A percentile compares a stretch with the other conserved stretches of the same genome.
phyloP scores from a whole-genome alignment of 1,140 invertebrate genomes.

The Apis dorsata region DNA sequence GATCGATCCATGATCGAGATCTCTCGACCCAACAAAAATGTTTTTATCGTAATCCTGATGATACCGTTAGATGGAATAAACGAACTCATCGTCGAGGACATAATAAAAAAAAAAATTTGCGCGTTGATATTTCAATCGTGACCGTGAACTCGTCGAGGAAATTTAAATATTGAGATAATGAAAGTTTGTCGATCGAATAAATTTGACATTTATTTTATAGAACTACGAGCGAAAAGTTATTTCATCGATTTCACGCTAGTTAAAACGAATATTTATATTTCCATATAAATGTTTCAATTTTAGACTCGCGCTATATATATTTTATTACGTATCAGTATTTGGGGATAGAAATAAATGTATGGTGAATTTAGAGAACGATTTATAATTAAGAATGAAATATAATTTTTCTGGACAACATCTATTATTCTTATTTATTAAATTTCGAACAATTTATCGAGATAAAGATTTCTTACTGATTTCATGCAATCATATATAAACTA shows the following conservation, averaged over 20 bases:
- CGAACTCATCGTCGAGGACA: not conserved
- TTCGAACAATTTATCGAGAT: too few species aligned
- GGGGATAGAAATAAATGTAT: too few species aligned
- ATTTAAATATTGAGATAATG: not conserved
- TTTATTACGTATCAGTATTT: too few species aligned
- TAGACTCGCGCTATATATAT: too few species aligned
- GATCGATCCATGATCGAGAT: slow-evolving; percentile 22
- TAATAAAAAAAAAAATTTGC: not conserved
- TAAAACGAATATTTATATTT: not conserved
- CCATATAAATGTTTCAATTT: not conserved
- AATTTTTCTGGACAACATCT: too few species aligned
- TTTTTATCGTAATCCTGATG: not conserved
- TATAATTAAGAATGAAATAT: too few species aligned
- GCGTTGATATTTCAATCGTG: too few species aligned
- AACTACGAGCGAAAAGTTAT: not conserved
- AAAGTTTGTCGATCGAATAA: not conserved
- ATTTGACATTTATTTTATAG: not conserved
- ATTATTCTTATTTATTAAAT: too few species aligned
- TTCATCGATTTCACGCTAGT: not conserved
- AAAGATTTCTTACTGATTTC: too few species aligned
- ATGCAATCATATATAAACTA: too few species aligned
- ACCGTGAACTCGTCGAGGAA: not conserved
- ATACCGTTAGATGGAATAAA: not conserved
- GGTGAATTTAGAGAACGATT: too few species aligned
- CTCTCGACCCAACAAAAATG: slow-evolving; percentile 8